Base-by-base conservation (phyloP, 2,113 vertebrate species). In the Hydrolagus affinis region DNA sequence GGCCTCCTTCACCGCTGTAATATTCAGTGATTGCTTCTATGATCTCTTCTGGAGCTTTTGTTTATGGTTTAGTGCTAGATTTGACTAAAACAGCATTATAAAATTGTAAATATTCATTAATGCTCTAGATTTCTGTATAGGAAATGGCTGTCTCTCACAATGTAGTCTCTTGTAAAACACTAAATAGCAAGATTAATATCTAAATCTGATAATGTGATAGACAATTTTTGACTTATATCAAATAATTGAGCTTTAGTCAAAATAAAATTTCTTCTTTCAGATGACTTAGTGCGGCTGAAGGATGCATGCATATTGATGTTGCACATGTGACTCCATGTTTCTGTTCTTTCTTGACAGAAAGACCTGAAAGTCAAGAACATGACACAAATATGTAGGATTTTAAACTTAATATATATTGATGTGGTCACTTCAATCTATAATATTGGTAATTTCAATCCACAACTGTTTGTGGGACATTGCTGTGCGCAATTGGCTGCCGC, bases 101-200 rank as follows among this genome's bases (percentile, higher is more conserved):
- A 66, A 83, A 66, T 68, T 80, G n/a, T 66, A 83, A 83, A 66
- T 28, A 62, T 80, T 0, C 76, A 62, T 80, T 80, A 17, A 32
- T 83, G 62, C 62, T 68, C 15, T 66, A 28, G 60, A 68, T 10
- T 15, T 68, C 25, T 32, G n/a, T 66, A 32, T 25, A 83, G 60
- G 60, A 83, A 83, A 64, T 83, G 30, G 62, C 25, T 83, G 77
- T 80, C 57, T 64, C 59, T 30, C n/a, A 14, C 23, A 80, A 62
- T 15, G 28, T n/a, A 64, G 59, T 1, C 60, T 66, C 28, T 83
- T 17, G 15, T 32, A 66, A 4, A 68, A 62, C 64, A 83, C 60
- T 66, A 83, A 32, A 68, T 83, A 68, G 23, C 25, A 83, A 30
- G 60, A 83, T 66, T 64, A 83, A 9, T 28, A 80, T 19, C 25